Conservation (phyloP, 2,113 vertebrate species). For the Otis tarda region DNA sequence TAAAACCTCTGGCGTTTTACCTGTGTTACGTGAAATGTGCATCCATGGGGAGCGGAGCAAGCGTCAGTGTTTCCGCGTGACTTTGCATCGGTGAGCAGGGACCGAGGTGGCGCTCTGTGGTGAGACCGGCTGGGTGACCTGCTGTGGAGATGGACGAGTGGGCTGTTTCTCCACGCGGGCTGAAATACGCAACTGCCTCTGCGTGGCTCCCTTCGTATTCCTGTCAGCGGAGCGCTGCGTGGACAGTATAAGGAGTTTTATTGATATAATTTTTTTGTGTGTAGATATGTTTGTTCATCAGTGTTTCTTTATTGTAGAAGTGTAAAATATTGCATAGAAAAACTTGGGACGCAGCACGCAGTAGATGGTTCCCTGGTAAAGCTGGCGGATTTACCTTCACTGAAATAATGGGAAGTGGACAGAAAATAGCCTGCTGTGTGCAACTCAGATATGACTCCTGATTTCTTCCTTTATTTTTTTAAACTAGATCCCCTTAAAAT, state of each 20-base stretch:
- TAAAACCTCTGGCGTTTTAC: background rate
- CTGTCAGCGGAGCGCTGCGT: rapidly evolving
- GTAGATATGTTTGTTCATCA: background rate
- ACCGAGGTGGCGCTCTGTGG: rapidly evolving
- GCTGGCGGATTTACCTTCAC: background rate
- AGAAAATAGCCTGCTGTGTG: background rate
- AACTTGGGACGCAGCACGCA: rapidly evolving
- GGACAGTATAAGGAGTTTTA: background rate
- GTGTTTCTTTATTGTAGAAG: too few relatives aligned
- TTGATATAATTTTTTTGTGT: background rate
- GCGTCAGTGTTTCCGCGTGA: rapidly evolving
- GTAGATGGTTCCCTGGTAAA: background rate
- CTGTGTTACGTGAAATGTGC: rapidly evolving
- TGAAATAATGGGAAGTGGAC: rapidly evolving
- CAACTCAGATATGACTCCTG: too few relatives aligned
- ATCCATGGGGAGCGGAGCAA: background rate
- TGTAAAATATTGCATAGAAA: background rate
- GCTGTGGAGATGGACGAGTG: background rate
- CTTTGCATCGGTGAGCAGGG: background rate
- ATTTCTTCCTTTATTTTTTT: background rate
- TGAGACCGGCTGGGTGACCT: background rate
- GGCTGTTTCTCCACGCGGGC: rapidly evolving
- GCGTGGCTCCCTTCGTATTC: background rate
- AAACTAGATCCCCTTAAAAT: background rate
- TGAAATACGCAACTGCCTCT: background rate